phyloP scores from a whole-genome alignment of 2,113 vertebrate genomes.

The Oreochromis spilurus region DNA sequence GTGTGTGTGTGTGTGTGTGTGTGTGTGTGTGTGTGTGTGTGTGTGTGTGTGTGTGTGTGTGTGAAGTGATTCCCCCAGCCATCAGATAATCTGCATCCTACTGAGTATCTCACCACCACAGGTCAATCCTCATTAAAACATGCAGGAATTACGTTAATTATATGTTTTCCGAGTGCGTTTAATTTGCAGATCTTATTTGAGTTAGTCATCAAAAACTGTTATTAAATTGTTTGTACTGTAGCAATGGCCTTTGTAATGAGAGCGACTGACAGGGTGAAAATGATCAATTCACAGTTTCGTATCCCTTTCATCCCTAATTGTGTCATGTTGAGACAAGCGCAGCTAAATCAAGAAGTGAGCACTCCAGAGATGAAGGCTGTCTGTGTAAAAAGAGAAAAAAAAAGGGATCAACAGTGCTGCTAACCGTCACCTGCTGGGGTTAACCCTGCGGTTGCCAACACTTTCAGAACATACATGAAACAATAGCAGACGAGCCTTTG shows the following conservation, averaged over 20 bases:
- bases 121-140: slow-evolving; percentile 24
- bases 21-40: neutral
- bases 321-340: slow-evolving; percentile 21
- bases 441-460: slow-evolving; percentile 57
- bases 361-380: slow-evolving; percentile 39
- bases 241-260: neutral
- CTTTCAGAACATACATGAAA: slow-evolving; percentile 51
- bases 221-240: neutral
- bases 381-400: slow-evolving; percentile 9
- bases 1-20: neutral
- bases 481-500: slow-evolving; percentile 61
- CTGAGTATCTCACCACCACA: neutral
- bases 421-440: slow-evolving; percentile 68
- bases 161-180: neutral
- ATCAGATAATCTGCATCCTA: slow-evolving; percentile 13
- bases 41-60: neutral
- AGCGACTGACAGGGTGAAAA: neutral
- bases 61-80: neutral
- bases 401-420: slow-evolving; percentile 51
- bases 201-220: neutral
- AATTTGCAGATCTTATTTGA: neutral
- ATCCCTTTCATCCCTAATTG: slow-evolving; percentile 18
- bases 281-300: slow-evolving; percentile 28
- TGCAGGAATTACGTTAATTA: neutral
- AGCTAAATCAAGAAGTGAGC: slow-evolving; percentile 41